Conservation (phyloP, 2,113 vertebrate species). For the Pterocles gutturalis region DNA sequence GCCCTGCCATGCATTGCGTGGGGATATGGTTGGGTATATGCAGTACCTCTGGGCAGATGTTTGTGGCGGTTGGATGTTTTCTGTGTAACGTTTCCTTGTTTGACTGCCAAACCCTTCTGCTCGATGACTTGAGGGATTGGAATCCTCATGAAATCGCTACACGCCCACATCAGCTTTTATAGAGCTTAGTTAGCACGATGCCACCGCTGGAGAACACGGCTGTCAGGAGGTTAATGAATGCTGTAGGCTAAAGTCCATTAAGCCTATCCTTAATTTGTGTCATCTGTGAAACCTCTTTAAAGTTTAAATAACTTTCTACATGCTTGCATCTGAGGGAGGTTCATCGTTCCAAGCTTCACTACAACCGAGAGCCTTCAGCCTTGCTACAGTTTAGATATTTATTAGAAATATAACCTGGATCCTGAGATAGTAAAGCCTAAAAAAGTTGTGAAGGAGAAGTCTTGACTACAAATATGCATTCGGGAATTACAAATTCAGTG, state of each 20-base stretch:
- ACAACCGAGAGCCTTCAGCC: background rate
- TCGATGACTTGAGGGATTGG: background rate
- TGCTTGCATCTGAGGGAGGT: background rate
- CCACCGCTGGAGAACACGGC: background rate
- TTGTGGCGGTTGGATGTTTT: background rate
- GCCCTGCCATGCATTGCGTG: background rate
- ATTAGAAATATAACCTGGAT: background rate
- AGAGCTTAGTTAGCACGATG: background rate
- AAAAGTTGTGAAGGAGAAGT: background rate
- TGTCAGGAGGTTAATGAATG: background rate
- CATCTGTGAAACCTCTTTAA: background rate
- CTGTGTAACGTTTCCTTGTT: background rate
- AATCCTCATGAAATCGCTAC: constrained; percentile 19
- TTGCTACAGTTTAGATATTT: background rate
- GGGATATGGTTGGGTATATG: fast-evolving
- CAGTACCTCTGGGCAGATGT: background rate
- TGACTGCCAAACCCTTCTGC: constrained; percentile 17
- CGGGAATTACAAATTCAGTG: background rate
- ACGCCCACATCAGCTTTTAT: constrained; percentile 14
- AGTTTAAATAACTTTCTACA: background rate
- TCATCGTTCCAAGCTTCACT: background rate
- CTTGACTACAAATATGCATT: background rate
- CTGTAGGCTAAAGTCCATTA: background rate
- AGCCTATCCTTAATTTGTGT: background rate
- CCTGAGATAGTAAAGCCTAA: background rate